phyloP scores from a whole-genome alignment of 2,797 vertebrate genomes.

The Epinephelus awoara region DNA sequence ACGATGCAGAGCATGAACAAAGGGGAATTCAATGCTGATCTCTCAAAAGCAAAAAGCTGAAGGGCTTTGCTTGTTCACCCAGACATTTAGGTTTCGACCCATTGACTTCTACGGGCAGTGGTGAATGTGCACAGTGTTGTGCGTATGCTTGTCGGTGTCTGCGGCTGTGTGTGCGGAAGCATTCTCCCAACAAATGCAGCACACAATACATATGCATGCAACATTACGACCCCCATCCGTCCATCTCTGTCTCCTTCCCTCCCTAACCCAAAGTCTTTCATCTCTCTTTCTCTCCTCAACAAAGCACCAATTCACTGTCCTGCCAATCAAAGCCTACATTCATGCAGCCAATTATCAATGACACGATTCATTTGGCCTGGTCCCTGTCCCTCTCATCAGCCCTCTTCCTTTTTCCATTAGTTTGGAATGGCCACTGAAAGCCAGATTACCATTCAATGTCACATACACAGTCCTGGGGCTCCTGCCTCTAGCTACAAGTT shows the following conservation, averaged over 20 bases:
- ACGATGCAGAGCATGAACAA: constrained; percentile 12
- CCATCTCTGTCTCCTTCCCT: constrained; percentile 58
- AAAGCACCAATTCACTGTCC: constrained; percentile 73
- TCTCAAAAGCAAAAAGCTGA: constrained; percentile 15
- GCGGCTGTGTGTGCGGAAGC: constrained; percentile 22
- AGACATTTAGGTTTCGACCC: constrained; percentile 7
- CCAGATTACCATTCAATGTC: constrained; percentile 4
- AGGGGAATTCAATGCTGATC: constrained; percentile 5
- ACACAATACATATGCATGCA: constrained; percentile 47
- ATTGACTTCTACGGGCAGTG: neutral
- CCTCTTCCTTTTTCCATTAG: constrained; percentile 49
- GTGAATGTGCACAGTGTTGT: constrained; percentile 14
- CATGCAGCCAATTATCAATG: constrained; percentile 78
- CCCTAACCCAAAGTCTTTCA: constrained; percentile 63
- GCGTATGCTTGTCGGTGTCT: neutral
- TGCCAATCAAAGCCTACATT: constrained; percentile 81
- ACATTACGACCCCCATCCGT: constrained; percentile 50
- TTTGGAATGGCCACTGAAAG: constrained; percentile 32
- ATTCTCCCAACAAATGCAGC: constrained; percentile 35
- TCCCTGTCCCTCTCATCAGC: constrained; percentile 44
- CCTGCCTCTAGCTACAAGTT: neutral
- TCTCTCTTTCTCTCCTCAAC: constrained; percentile 67
- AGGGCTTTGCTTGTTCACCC: neutral
- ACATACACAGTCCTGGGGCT: neutral
- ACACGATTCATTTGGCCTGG: constrained; percentile 74